phyloP scores from a whole-genome alignment of 2,888 invertebrate genomes.

The Heliconius aoede region DNA sequence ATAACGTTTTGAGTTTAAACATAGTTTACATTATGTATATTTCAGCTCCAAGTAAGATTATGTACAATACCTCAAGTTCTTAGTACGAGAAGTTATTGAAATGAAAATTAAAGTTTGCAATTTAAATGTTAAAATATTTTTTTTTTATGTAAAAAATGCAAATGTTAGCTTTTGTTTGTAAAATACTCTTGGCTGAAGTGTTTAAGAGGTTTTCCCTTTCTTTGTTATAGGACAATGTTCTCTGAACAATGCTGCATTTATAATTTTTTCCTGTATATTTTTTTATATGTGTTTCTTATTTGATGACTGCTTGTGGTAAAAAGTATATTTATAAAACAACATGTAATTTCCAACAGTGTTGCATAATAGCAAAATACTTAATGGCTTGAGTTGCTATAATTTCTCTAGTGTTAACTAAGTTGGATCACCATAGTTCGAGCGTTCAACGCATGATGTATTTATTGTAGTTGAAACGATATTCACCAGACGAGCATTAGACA shows the following conservation, averaged over 20 bases:
- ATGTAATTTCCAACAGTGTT: neutral
- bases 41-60: neutral
- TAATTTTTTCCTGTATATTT: neutral
- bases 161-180: conserved; percentile 4
- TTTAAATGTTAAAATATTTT: neutral
- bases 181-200: conserved; percentile 10
- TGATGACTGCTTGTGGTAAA: neutral
- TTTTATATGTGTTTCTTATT: neutral
- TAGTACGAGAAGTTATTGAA: neutral
- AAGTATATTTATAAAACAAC: neutral
- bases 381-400: neutral
- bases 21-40: neutral
- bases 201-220: conserved; percentile 8
- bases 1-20: neutral
- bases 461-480: too few species aligned
- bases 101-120: neutral
- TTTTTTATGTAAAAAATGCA: neutral
- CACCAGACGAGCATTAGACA: too few species aligned
- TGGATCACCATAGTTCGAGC: too few species aligned
- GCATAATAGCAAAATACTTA: too few species aligned
- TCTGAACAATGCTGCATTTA: neutral
- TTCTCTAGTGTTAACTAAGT: too few species aligned
- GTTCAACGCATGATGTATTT: too few species aligned
- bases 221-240: neutral
- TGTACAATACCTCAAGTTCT: neutral